Conservation (phyloP, 2,797 vertebrate species). For the Hippocampus kuda region DNA sequence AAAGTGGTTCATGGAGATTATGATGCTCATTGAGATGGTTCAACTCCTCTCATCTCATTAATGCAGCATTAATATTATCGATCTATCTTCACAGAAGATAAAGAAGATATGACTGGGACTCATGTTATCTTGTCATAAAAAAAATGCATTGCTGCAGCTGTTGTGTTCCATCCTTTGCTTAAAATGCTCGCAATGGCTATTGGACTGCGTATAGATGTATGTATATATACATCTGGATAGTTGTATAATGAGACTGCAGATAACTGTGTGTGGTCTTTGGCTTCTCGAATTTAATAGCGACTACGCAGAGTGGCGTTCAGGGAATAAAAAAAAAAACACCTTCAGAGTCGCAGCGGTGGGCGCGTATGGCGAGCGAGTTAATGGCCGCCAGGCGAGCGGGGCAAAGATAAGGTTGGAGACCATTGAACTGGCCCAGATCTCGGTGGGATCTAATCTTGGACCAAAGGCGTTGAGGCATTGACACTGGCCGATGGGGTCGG, state of each 20-base stretch:
- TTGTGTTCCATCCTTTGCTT: too few species aligned
- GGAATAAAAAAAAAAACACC: slow-evolving; percentile 12
- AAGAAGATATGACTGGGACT: too few species aligned
- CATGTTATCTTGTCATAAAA: too few species aligned
- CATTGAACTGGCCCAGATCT: slow-evolving; percentile 38
- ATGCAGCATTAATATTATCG: too few species aligned
- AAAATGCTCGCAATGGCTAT: not conserved
- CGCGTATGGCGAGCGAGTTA: slow-evolving; percentile 26
- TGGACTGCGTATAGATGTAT: not conserved
- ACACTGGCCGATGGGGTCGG: slow-evolving; percentile 22
- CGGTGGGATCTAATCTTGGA: slow-evolving; percentile 45
- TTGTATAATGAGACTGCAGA: slow-evolving; percentile 4
- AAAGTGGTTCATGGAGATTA: not conserved
- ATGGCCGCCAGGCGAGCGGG: slow-evolving; percentile 11
- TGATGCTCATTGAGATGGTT: not conserved
- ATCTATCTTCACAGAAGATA: too few species aligned
- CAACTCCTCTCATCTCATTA: too few species aligned
- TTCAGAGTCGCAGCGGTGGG: slow-evolving; percentile 23
- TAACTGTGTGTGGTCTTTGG: slow-evolving; percentile 15
- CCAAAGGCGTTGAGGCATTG: slow-evolving; percentile 37
- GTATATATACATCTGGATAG: not conserved
- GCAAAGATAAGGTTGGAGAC: slow-evolving; percentile 37
- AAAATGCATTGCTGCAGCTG: too few species aligned
- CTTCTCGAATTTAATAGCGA: slow-evolving; percentile 8
- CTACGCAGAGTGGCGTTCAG: not conserved